Base-by-base conservation (phyloP, 2,888 invertebrate genomes). In the Phortica okadai region DNA sequence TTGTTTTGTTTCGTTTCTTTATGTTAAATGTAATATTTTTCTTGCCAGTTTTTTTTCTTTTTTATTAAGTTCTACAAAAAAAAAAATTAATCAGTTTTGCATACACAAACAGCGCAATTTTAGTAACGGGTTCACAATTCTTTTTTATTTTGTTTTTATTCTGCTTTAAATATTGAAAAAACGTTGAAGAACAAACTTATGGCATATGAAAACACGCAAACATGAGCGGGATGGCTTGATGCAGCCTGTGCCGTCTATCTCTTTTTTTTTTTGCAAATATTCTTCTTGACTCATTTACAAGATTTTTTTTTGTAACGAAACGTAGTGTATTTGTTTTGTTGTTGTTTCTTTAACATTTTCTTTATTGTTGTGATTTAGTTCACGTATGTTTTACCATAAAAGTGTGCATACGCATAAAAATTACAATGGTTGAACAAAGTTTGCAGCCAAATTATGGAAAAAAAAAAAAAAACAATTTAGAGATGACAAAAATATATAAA, bases 291-390 rank as follows among this genome's bases (percentile, higher is more conserved):
- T 76, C 25, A 42, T 54, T 42, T 25, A 1, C 54, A n/a, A 21
- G 21, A n/a, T n/a, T n/a, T n/a, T 70, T 62, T 62, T 14, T 62
- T 50, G 54, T 67, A n/a, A 54, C 54, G n/a, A 14, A n/a, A 16
- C 6, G 16, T 59, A n/a, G 41, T 59, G 62, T 45, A n/a, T 42
- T 72, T 45, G 62, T 64, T 33, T 54, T 64, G 16, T 64, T 64
- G 8, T 64, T 64, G 64, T 41, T 21, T 11, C 33, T 6, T 62
- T 62, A 21, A 33, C 2, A 2, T 33, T 2, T 33, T 33, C 4
- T 33, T 33, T 33, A 33, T 33, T 33, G 33, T 33, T 33, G 33
- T 1, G 33, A 5, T 33, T 33, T 33, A 33, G 33, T 33, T 33
- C 4, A 33, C 33, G 33, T 33, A 33, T 5, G 33, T 33, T 33